Percentiles rank a stretch among this genome's conserved stretches.
Conservation (phyloP, 2,888 invertebrate genomes). For the Branchipolynoe longqiensis region DNA sequence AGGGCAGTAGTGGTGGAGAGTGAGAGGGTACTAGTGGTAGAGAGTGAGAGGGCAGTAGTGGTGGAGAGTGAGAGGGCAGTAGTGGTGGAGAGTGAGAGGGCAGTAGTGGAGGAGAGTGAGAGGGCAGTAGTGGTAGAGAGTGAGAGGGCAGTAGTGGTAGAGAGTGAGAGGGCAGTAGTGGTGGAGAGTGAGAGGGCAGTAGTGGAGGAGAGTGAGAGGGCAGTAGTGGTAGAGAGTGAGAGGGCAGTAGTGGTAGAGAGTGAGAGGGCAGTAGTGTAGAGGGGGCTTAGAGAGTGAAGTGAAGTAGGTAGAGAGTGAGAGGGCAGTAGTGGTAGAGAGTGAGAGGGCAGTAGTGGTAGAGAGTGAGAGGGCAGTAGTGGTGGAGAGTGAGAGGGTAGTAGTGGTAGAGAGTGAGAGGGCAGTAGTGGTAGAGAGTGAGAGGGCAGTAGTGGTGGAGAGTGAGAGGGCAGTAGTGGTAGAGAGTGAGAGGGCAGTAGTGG, state of each 20-base stretch:
- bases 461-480: not conserved
- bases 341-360: not conserved
- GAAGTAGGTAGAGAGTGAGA: not conserved
- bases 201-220: too few relatives aligned
- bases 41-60: too few relatives aligned
- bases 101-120: not conserved
- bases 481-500: too few relatives aligned
- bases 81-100: not conserved
- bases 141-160: not conserved
- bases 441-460: slow-evolving; percentile 6
- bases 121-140: not conserved
- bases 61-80: not conserved
- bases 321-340: too few relatives aligned
- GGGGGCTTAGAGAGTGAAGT: not conserved
- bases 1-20: not conserved
- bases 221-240: not conserved
- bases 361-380: not conserved
- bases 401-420: not conserved
- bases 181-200: slow-evolving; percentile 1
- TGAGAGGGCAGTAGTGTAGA: not conserved
- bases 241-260: not conserved
- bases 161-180: slow-evolving; percentile 22
- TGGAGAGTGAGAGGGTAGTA: not conserved
- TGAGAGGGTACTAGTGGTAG: not conserved
- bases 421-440: not conserved